A percentile compares a stretch with the other conserved stretches of the same genome.
phyloP scores from a whole-genome alignment of 2,888 invertebrate genomes.

The Lasioglossum marginatum region DNA sequence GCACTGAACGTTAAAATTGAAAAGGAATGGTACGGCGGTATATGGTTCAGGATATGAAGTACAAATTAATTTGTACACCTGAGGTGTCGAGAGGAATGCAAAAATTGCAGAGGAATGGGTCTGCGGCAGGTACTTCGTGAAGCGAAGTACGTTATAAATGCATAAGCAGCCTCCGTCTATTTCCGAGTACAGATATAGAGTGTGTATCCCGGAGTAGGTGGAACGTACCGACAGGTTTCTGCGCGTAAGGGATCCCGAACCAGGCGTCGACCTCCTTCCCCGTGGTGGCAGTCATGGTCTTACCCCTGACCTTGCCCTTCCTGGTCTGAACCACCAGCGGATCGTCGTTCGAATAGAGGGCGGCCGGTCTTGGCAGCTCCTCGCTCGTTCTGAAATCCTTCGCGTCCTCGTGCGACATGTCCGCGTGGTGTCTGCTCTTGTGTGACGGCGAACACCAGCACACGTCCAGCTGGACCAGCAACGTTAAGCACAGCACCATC shows the following conservation, averaged over 20 bases:
- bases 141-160: background rate
- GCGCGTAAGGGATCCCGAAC: slow-evolving; percentile 93
- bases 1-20: no score
- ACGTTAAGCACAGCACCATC: slow-evolving; percentile 72
- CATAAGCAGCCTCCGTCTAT: background rate
- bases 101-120: background rate
- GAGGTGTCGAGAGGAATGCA: background rate
- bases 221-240: slow-evolving; percentile 88
- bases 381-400: slow-evolving; percentile 80
- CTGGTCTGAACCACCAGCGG: slow-evolving; percentile 91
- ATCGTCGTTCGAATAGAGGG: slow-evolving; percentile 86
- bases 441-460: slow-evolving; percentile 80
- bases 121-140: background rate
- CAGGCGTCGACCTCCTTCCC: slow-evolving; percentile 93
- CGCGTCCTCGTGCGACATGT: slow-evolving; percentile 78
- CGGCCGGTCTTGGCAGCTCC: slow-evolving; percentile 72
- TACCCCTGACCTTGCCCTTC: slow-evolving; percentile 91
- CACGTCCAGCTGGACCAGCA: slow-evolving; percentile 74
- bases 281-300: slow-evolving; percentile 90
- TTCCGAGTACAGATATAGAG: background rate
- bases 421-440: slow-evolving; percentile 81
- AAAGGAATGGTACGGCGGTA: no score
- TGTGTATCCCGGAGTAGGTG: background rate
- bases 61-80: background rate
- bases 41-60: no score